Evolutionary conservation across 2,888 invertebrate species (phyloP).

Genomic region (Phorcus lineatus): DNA sequence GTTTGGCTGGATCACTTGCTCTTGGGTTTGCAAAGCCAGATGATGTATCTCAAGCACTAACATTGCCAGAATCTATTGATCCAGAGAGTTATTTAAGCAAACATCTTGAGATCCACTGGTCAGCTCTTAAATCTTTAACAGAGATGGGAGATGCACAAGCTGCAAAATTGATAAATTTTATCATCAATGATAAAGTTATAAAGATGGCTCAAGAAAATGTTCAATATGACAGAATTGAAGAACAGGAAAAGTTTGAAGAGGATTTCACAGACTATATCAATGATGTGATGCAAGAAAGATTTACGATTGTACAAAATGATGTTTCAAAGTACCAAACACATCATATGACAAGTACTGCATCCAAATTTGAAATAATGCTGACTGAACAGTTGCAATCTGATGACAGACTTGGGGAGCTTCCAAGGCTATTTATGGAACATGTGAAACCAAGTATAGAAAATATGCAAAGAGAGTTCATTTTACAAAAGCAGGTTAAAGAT

Average conservation of each 20-base stretch:
- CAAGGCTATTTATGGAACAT: background rate
- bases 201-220: background rate
- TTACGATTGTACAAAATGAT: background rate
- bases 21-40: background rate
- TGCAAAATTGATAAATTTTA: constrained; percentile 19
- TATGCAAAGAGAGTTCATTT: background rate
- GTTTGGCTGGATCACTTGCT: constrained; percentile 19
- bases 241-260: background rate
- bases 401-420: background rate
- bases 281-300: background rate
- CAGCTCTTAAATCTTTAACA: constrained; percentile 11
- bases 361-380: background rate
- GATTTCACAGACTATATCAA: background rate
- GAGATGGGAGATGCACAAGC: constrained; percentile 25
- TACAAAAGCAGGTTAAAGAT: background rate
- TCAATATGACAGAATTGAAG: background rate
- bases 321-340: background rate
- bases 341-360: background rate
- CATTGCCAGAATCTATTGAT: background rate
- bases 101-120: constrained; percentile 19
- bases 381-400: background rate
- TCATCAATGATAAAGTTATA: background rate
- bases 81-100: background rate
- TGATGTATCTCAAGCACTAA: background rate
- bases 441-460: background rate